Percentiles rank a stretch among this genome's conserved stretches.
Evolutionary conservation across 2,888 invertebrate genomes (phyloP).

Genomic region (Steinernema carpocapsae): DNA sequence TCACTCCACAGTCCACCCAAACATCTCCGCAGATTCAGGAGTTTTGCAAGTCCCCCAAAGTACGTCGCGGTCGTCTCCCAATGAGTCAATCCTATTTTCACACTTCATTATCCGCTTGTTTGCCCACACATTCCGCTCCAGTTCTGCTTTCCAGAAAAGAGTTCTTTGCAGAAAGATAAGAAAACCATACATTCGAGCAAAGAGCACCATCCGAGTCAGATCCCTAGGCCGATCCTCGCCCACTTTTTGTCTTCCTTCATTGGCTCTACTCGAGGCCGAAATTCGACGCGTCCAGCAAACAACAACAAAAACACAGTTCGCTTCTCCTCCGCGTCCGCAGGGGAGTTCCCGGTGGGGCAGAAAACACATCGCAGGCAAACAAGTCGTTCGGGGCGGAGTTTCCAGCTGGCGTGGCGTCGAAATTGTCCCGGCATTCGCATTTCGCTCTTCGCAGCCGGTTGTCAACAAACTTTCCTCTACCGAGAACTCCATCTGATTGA

Average conservation of each 20-base stretch:
- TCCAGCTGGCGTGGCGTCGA: slow-evolving; percentile 5
- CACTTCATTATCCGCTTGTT: background rate
- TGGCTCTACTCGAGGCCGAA: slow-evolving; percentile 25
- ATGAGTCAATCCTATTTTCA: too few relatives aligned
- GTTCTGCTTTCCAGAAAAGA: background rate
- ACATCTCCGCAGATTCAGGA: too few relatives aligned
- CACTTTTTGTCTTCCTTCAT: background rate
- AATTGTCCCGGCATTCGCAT: slow-evolving; percentile 18
- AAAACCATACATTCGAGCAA: slow-evolving; percentile 1
- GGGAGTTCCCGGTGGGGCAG: slow-evolving; percentile 13
- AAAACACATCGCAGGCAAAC: slow-evolving; percentile 26
- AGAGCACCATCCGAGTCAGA: background rate
- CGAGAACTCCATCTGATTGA: background rate
- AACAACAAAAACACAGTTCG: slow-evolving; percentile 10
- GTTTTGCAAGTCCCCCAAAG: too few relatives aligned
- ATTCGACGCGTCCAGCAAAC: slow-evolving; percentile 9
- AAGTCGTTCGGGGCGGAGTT: slow-evolving; percentile 6
- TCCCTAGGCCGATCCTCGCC: background rate
- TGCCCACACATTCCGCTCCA: background rate
- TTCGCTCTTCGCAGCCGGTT: slow-evolving; percentile 21
- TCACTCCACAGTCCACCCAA: too few relatives aligned
- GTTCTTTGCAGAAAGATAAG: background rate
- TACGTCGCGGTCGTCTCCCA: too few relatives aligned
- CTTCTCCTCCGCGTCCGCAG: background rate
- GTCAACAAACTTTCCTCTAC: slow-evolving; percentile 18